Evolutionary conservation across 2,888 invertebrate genomes (phyloP).

Genomic region (Ichneumoninae sp.): DNA sequence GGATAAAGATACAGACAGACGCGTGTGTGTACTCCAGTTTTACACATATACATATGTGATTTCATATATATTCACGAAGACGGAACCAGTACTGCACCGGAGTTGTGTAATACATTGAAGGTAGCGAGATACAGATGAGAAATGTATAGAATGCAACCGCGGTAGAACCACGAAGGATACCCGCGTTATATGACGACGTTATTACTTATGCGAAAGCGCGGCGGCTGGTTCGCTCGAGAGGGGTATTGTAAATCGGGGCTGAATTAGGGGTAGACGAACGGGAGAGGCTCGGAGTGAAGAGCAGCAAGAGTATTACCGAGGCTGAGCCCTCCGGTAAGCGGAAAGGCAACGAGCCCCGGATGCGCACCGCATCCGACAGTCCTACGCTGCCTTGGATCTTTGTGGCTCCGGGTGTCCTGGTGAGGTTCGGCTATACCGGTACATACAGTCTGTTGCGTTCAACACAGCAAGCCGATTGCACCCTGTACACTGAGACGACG

Average conservation of each 20-base stretch:
- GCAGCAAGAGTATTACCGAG: constrained; percentile 21
- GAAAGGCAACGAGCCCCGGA: constrained; percentile 50
- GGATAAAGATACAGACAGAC: neutral
- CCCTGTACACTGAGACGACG: constrained; percentile 1
- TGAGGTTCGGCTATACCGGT: constrained; percentile 6
- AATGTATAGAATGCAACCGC: constrained; percentile 19
- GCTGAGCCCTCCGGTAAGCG: constrained; percentile 32
- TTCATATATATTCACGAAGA: neutral
- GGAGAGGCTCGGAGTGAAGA: neutral
- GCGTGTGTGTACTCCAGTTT: neutral
- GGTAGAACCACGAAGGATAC: constrained; percentile 16
- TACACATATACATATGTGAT: neutral
- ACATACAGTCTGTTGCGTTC: constrained; percentile 15
- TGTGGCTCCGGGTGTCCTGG: constrained; percentile 15
- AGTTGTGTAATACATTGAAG: constrained; percentile 18
- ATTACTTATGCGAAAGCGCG: constrained; percentile 71
- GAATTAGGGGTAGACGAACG: constrained; percentile 64
- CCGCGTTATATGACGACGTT: constrained; percentile 67
- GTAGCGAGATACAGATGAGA: neutral
- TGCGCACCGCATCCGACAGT: constrained; percentile 32
- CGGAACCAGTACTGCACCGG: constrained; percentile 9
- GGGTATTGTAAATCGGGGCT: constrained; percentile 60
- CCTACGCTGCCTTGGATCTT: constrained; percentile 19
- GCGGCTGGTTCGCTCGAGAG: constrained; percentile 33
- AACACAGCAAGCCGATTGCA: neutral